Base-by-base conservation (phyloP, 2,888 invertebrate species). In the Branchellion lobata region DNA sequence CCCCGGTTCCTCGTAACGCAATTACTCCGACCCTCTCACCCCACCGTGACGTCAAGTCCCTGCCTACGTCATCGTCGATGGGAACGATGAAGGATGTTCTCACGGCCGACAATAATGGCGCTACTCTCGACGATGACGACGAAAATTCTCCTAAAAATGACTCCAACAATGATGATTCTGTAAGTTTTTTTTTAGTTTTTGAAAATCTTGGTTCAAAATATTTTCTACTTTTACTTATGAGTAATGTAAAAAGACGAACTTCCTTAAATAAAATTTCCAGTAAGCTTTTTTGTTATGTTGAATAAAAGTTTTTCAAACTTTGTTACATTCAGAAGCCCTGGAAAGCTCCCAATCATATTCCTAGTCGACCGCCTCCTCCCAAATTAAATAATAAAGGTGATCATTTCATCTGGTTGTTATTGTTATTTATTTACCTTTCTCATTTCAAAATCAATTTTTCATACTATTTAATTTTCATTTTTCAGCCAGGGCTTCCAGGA, bases 321-420 rank as follows among this genome's bases (percentile, higher is more conserved):
- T n/a, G n/a, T n/a, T n/a, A n/a, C n/a, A n/a, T n/a, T n/a, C n/a
- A n/a, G n/a, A n/a, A n/a, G n/a, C n/a, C n/a, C n/a, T n/a, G n/a
- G n/a, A n/a, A n/a, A n/a, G n/a, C n/a, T n/a, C 86, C 86, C 14
- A 81, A 82, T 27, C 85, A 84, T 2, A 85, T 86, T 1, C 87
- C 87, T 18, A 83, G 83, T n/a, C 85, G 85, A 76, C 86, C 86
- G 0, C 86, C 86, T 0, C 86, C 86, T 3, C 79, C 84, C 2
- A 27, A 65, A 33, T 69, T 77, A 5, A 57, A 24, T 24, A 24
- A 57, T 24, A 57, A 57, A 57, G 21, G 61, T 57, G n/a, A n/a
- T n/a, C n/a, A 40, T 40, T 40, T 40, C 14, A 40, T 8, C n/a
- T 40, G 40, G 14, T 40, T 40, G 14, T 40, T 40, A 40, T 40